Base-by-base conservation (phyloP, 1,140 invertebrate species). In the Sitobion miscanthi region DNA sequence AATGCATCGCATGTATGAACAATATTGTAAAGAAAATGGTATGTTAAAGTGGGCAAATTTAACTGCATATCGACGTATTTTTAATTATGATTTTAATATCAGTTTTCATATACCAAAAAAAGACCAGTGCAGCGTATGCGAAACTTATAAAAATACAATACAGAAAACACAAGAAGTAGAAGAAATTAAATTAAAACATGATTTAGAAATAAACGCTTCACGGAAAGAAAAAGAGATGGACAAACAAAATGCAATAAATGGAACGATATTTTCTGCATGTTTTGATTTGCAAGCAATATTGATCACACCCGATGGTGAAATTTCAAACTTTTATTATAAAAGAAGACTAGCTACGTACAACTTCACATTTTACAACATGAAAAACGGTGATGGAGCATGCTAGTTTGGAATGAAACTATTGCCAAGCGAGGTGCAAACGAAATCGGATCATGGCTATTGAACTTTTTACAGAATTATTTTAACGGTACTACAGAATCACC, bases 271-370 rank as follows among this genome's bases (percentile, higher is more conserved):
- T 82, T 82, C 35, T 11, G 77, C 35, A 38, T 82, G 42, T 87
- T 87, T 47, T 87, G 85, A 87, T 87, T 49, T 47, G 25, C 85
- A 87, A 49, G 45, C 45, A 87, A 49, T 87, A 45, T 87, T 87
- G 47, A 25, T 49, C 9, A 87, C 85, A 47, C 35, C 45, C 25
- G 42, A 45, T 30, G 85, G 45, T 3, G 85, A 87, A 87, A 49
- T 87, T 45, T 87, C 85, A 45, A 87, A 49, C 30, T 87, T 87
- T 87, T 87, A 87, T 87, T 87, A 87, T 87, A 87, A 47, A 87
- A 87, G 85, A 87, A 87, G 85, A 49, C 85, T 87, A 49, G 42
- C 85, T 49, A 87, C 85, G 4, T 87, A 87, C 85, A 87, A 87
- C 42, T 87, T 85, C 21, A 85, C 83, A 85, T 38, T 85, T 85